These are phyloP conservation scores for Aselliscus stoliczkanus DNA, from an alignment of 2,797 vertebrate genomes.

Conservation along the genomic window DNA sequence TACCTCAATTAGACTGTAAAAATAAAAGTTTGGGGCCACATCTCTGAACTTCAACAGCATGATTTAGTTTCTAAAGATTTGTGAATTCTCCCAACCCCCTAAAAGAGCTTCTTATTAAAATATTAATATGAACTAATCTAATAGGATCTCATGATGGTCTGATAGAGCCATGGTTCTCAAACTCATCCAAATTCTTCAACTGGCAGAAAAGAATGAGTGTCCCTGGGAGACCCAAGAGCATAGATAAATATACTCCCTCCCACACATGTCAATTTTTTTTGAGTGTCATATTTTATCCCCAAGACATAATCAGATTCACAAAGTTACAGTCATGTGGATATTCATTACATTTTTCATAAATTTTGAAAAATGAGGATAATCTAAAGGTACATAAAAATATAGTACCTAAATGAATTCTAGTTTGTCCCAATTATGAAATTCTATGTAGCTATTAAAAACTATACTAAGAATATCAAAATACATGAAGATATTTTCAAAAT, in stretches of 20 bases:
- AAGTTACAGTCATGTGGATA: neutral
- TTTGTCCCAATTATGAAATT: neutral
- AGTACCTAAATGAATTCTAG: neutral
- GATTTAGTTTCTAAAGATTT: neutral
- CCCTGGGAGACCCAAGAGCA: neutral
- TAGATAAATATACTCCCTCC: neutral
- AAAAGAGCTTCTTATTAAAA: neutral
- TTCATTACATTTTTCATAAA: neutral
- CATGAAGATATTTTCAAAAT: neutral
- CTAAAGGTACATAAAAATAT: neutral
- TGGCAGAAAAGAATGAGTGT: neutral
- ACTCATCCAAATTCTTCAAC: neutral
- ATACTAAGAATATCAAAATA: neutral
- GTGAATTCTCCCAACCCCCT: neutral
- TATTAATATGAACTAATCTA: neutral
- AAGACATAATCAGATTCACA: neutral
- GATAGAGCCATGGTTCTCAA: neutral
- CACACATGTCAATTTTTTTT: neutral
- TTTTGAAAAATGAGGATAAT: neutral
- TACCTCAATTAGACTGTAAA: neutral
- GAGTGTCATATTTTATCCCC: neutral
- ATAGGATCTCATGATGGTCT: neutral
- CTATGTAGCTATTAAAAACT: neutral
- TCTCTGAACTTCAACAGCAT: neutral
- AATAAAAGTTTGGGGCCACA: neutral